Conservation (phyloP, 1,140 invertebrate species). For the Aleiodes sp. region DNA sequence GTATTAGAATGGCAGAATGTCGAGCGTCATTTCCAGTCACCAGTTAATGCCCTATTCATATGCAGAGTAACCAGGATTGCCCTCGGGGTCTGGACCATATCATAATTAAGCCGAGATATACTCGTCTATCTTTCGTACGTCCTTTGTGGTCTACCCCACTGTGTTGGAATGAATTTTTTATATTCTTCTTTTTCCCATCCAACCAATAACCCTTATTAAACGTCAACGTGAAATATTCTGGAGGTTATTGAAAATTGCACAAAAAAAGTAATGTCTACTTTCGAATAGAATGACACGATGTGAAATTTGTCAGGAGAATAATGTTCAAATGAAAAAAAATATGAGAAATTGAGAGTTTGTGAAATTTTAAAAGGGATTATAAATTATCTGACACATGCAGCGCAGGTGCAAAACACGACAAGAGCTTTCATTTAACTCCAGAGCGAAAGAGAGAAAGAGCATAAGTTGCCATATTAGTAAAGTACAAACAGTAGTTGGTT, state of each 20-base stretch:
- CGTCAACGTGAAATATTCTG: constrained; percentile 5
- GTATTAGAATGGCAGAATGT: neutral
- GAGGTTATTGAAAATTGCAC: neutral
- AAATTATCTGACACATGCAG: neutral
- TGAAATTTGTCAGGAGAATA: too few species aligned
- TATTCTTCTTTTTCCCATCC: neutral
- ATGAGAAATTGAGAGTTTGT: too few species aligned
- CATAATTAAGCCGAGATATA: constrained; percentile 6
- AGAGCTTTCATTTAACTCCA: neutral
- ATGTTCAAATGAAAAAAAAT: too few species aligned
- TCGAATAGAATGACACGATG: neutral
- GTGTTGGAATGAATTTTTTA: constrained; percentile 2
- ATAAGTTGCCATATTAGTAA: neutral
- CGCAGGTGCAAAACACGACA: neutral
- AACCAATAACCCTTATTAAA: neutral
- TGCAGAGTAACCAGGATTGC: constrained; percentile 6
- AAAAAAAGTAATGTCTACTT: too few species aligned
- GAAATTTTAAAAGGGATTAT: too few species aligned
- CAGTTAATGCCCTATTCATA: constrained; percentile 5
- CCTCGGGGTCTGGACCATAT: constrained; percentile 8
- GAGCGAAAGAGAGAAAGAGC: too few species aligned
- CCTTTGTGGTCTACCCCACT: constrained; percentile 8
- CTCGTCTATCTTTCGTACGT: constrained; percentile 8
- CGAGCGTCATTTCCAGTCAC: constrained; percentile 5
- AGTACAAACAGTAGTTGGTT: constrained; percentile 12